phyloP scores from a whole-genome alignment of 35 echinoderm and acorn worm species.

The Heliocidaris tuberculata region DNA sequence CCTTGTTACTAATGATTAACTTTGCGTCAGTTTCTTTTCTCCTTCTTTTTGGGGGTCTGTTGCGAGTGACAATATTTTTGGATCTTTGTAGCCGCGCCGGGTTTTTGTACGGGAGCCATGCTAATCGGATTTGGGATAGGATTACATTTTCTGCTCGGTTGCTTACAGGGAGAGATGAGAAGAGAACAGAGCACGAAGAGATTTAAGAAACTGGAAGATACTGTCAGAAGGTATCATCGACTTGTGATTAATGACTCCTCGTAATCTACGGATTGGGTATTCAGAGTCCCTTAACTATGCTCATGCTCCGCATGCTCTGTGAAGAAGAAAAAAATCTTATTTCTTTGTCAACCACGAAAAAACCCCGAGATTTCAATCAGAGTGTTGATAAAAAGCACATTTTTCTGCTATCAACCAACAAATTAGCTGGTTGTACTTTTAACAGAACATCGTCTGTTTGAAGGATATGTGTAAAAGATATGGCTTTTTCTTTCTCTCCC shows the following conservation, averaged over 20 bases:
- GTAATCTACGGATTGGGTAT: neutral
- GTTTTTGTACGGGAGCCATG: neutral
- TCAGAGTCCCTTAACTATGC: neutral
- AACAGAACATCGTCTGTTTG: too few species aligned
- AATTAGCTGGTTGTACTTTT: neutral
- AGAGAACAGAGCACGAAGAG: neutral
- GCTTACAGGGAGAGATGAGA: neutral
- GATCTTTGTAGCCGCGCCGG: neutral
- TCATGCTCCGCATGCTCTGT: too few species aligned
- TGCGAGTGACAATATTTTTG: neutral
- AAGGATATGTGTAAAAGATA: too few species aligned
- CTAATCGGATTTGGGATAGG: neutral
- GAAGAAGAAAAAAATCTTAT: too few species aligned
- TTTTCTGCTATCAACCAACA: neutral
- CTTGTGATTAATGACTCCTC: neutral
- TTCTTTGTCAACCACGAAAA: too few species aligned
- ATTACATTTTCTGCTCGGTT: neutral
- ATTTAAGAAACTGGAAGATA: neutral
- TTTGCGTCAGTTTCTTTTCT: neutral
- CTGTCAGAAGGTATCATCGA: neutral
- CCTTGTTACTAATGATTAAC: neutral
- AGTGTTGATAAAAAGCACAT: neutral
- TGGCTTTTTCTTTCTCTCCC: too few species aligned
- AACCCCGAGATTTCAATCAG: neutral
- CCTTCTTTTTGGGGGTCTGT: neutral